Evolutionary conservation across 2,797 vertebrate species (phyloP).

Genomic region (Gambelia wislizenii): DNA sequence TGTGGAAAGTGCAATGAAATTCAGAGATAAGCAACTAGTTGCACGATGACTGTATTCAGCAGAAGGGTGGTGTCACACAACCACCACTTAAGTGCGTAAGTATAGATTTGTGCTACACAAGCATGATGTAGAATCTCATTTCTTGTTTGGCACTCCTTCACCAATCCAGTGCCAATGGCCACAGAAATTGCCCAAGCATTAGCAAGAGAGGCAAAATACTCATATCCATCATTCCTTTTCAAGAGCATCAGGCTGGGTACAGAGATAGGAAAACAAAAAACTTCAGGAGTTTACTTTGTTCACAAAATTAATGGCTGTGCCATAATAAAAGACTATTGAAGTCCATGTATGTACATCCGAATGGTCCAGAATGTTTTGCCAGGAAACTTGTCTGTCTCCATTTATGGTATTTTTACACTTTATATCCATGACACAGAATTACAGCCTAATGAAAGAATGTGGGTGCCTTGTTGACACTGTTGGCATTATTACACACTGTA

Average conservation of each 20-base stretch:
- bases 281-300: not conserved
- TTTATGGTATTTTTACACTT: constrained; percentile 67
- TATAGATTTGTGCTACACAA: not conserved
- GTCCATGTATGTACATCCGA: constrained; percentile 55
- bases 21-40: too few species aligned
- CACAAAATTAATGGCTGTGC: constrained; percentile 47
- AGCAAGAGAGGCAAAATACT: not conserved
- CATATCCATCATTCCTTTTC: not conserved
- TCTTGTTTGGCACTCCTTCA: not conserved
- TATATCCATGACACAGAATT: constrained; percentile 58
- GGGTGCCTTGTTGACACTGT: constrained; percentile 50
- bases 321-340: constrained; percentile 58
- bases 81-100: too few species aligned
- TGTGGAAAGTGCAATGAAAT: too few species aligned
- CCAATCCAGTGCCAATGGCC: not conserved
- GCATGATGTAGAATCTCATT: not conserved
- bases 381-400: constrained; percentile 66
- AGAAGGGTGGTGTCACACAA: too few species aligned
- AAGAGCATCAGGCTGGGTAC: not conserved
- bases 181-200: not conserved
- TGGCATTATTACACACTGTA: constrained; percentile 38
- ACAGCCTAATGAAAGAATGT: constrained; percentile 63
- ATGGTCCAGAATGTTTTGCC: constrained; percentile 48
- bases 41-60: too few species aligned
- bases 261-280: not conserved